These are phyloP conservation scores for Bagarius yarrelli DNA, from an alignment of 2,113 vertebrate genomes.

Conservation along the genomic window DNA sequence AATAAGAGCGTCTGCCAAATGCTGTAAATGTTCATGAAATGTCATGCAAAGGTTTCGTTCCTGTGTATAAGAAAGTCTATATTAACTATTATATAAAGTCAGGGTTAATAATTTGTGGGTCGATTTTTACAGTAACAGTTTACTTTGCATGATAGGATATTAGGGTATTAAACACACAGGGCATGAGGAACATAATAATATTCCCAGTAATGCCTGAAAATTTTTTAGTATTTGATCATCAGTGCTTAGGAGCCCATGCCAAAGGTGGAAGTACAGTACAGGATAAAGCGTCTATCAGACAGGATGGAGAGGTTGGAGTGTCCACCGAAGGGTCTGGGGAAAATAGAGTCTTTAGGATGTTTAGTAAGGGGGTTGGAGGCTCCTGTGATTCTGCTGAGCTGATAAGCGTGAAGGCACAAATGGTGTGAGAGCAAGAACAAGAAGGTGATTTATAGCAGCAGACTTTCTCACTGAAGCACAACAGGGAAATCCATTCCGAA, in stretches of 20 bases:
- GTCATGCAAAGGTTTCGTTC: not conserved
- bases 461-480: constrained; percentile 69
- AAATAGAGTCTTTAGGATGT: constrained; percentile 18
- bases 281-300: not conserved
- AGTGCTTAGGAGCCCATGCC: not conserved
- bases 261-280: not conserved
- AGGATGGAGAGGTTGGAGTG: not conserved
- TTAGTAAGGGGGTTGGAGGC: constrained; percentile 12
- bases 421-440: constrained; percentile 57
- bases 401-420: constrained; percentile 30
- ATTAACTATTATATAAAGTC: too few relatives aligned
- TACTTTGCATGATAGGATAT: not conserved
- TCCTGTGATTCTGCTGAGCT: constrained; percentile 19
- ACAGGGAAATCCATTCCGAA: constrained; percentile 74
- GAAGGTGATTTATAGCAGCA: constrained; percentile 73
- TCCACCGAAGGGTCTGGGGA: constrained; percentile 13
- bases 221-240: not conserved
- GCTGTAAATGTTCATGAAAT: not conserved
- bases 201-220: not conserved
- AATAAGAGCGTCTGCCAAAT: too few relatives aligned
- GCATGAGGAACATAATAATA: not conserved
- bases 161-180: not conserved
- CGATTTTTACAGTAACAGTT: too few relatives aligned
- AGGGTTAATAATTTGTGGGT: not conserved
- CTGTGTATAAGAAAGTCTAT: not conserved